Evolutionary conservation across 2,797 vertebrate species (phyloP).

Genomic region (Bradypus variegatus): DNA sequence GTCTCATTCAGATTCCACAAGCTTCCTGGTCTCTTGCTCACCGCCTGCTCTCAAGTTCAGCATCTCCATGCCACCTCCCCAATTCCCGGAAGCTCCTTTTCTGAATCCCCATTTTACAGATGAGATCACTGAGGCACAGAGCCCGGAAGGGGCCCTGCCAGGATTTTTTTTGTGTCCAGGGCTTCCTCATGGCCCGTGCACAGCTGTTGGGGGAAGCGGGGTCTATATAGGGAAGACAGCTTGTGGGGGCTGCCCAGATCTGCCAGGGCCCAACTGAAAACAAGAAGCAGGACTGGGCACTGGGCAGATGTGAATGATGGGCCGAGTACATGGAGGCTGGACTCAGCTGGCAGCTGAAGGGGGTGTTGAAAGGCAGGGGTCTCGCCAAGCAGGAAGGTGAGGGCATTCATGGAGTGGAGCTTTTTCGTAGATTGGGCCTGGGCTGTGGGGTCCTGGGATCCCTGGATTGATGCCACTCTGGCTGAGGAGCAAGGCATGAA

Average conservation of each 20-base stretch:
- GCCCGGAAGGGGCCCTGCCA: too few species aligned
- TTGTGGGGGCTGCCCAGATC: neutral
- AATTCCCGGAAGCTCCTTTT: neutral
- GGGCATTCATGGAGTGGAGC: rapidly evolving
- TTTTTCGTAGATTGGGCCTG: too few species aligned
- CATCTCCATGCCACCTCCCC: neutral
- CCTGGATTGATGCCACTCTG: neutral
- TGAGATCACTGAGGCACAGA: neutral
- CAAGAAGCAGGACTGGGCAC: too few species aligned
- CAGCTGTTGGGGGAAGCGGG: rapidly evolving
- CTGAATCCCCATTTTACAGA: neutral
- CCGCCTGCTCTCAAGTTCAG: neutral
- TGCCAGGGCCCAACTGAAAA: neutral
- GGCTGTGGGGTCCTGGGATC: neutral
- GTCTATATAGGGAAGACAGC: neutral
- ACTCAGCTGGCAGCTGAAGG: too few species aligned
- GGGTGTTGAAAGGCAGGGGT: neutral
- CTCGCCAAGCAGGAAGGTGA: rapidly evolving
- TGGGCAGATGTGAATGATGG: neutral
- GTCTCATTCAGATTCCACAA: rapidly evolving
- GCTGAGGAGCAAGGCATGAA: neutral
- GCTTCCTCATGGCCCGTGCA: neutral
- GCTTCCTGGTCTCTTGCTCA: neutral
- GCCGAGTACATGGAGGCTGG: neutral
- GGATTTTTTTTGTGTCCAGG: neutral